These are phyloP conservation scores for Menura novaehollandiae DNA, from an alignment of 2,113 vertebrate genomes.

Conservation along the genomic window DNA sequence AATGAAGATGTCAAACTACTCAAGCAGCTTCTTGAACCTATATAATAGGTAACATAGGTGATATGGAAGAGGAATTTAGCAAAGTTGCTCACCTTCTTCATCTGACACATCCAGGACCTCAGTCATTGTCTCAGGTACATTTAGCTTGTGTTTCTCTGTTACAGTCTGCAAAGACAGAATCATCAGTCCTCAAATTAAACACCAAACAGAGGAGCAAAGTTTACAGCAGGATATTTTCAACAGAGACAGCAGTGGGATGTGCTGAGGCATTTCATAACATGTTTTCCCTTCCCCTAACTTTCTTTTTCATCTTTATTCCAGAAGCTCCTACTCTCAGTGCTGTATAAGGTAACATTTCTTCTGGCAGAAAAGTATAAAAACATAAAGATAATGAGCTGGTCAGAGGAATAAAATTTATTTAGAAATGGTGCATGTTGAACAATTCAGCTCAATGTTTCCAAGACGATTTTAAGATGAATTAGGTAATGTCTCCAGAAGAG, in stretches of 20 bases:
- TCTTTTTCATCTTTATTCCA: background rate
- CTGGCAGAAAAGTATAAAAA: background rate
- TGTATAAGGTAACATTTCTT: background rate
- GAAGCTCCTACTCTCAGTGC: background rate
- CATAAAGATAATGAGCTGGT: background rate
- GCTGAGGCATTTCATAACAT: background rate
- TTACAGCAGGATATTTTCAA: background rate
- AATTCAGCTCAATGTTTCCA: conserved; percentile 8
- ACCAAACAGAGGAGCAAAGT: background rate
- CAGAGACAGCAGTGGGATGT: background rate
- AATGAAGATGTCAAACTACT: background rate
- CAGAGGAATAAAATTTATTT: background rate
- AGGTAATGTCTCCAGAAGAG: conserved; percentile 49
- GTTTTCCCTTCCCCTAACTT: background rate
- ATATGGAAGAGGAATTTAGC: background rate
- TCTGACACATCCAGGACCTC: conserved; percentile 97
- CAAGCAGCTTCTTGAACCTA: background rate
- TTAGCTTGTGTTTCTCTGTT: conserved; percentile 97
- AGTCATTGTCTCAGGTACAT: conserved; percentile 98
- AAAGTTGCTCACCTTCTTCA: conserved; percentile 87
- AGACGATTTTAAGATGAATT: conserved; percentile 30
- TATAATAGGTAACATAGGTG: background rate
- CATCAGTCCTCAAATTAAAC: background rate
- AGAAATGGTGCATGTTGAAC: background rate
- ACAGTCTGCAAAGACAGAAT: conserved; percentile 82